phyloP scores from a whole-genome alignment of 2,113 vertebrate genomes.

The Loxodonta africana region DNA sequence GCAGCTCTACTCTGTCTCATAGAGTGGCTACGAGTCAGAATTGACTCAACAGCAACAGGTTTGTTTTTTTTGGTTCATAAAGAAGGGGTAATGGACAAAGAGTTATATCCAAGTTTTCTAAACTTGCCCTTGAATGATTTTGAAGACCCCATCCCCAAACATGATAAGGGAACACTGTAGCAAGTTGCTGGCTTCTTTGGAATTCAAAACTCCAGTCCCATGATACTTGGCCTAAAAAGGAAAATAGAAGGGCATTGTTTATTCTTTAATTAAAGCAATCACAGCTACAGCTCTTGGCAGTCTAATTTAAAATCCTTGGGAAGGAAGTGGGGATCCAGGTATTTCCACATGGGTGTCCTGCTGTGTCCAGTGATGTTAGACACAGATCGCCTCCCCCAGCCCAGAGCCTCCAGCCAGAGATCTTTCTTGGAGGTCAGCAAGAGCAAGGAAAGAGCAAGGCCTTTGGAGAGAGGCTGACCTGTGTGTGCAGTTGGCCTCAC shows the following conservation, averaged over 20 bases:
- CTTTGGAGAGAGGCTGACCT: not conserved
- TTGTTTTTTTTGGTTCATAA: not conserved
- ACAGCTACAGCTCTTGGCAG: not conserved
- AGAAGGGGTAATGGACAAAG: not conserved
- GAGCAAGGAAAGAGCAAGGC: not conserved
- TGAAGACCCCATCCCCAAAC: not conserved
- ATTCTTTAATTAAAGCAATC: conserved; percentile 43
- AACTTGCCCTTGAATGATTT: conserved; percentile 41
- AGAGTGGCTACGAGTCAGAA: too few relatives aligned
- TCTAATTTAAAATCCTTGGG: not conserved
- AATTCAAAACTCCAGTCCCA: conserved; percentile 37
- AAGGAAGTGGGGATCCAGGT: not conserved
- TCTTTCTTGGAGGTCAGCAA: not conserved
- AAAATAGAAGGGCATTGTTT: conserved; percentile 39
- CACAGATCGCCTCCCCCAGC: too few relatives aligned
- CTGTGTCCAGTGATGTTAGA: not conserved
- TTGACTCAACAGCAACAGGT: too few relatives aligned
- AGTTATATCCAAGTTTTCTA: not conserved
- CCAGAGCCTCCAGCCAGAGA: not conserved
- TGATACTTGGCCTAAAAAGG: conserved; percentile 37
- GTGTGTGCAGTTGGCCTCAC: not conserved
- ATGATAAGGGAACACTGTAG: not conserved
- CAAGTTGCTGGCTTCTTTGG: conserved; percentile 14
- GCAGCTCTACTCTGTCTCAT: too few relatives aligned
- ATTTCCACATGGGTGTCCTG: not conserved